Conservation (phyloP, 2,797 vertebrate species). For the Lemur catta region DNA sequence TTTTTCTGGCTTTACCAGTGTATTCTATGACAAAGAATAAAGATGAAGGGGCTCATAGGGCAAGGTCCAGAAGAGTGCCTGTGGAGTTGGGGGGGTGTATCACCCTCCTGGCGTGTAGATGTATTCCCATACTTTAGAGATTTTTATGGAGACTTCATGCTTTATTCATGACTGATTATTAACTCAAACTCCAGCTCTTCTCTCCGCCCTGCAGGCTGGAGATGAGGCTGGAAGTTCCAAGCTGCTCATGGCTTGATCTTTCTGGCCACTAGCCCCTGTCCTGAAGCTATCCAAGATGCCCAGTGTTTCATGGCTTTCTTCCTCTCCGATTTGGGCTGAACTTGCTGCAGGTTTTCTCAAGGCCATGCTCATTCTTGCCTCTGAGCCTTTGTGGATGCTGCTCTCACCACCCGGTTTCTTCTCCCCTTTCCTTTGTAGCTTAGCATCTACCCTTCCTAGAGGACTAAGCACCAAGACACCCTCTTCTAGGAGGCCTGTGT, state of each 20-base stretch:
- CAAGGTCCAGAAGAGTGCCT: neutral
- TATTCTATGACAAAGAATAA: neutral
- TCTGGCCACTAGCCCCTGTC: neutral
- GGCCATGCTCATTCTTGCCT: neutral
- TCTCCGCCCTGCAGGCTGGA: neutral
- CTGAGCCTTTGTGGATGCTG: neutral
- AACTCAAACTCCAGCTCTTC: neutral
- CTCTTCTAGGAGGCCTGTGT: neutral
- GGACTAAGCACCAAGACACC: no score
- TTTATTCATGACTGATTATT: neutral
- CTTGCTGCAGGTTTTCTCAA: neutral
- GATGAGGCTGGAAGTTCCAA: fast-evolving
- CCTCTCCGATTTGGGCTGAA: neutral
- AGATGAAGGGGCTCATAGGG: neutral
- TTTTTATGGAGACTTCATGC: neutral
- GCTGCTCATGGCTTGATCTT: neutral
- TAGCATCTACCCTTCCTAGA: neutral
- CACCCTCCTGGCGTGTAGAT: neutral
- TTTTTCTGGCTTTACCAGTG: neutral
- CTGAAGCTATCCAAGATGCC: neutral
- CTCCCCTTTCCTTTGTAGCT: neutral
- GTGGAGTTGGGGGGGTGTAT: fast-evolving
- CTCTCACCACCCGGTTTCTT: neutral
- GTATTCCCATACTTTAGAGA: neutral
- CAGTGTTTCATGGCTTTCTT: neutral